These are phyloP conservation scores for Nemoura dubitans DNA, from an alignment of 2,888 invertebrate genomes.

Conservation along the genomic window DNA sequence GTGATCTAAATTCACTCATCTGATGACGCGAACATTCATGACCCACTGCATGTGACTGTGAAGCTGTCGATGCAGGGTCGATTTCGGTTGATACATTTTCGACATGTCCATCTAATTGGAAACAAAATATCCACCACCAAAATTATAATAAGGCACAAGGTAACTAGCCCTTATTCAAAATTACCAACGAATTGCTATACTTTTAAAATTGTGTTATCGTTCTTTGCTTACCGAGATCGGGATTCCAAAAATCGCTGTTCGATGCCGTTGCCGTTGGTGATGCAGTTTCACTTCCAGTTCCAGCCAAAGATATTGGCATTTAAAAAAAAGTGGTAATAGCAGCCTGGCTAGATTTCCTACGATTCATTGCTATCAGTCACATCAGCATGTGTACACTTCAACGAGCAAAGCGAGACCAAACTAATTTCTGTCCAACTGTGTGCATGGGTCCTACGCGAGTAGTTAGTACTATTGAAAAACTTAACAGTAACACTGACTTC, in stretches of 20 bases:
- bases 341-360: neutral
- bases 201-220: neutral
- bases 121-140: neutral
- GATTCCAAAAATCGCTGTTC: neutral
- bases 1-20: too few species aligned
- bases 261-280: slow-evolving; percentile 1
- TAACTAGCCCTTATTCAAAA: neutral
- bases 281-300: neutral
- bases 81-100: neutral
- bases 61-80: neutral
- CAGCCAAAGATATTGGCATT: slow-evolving; percentile 2
- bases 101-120: slow-evolving; percentile 4
- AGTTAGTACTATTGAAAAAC: neutral
- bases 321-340: neutral
- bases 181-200: slow-evolving; percentile 3
- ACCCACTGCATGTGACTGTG: too few species aligned
- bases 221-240: neutral
- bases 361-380: neutral
- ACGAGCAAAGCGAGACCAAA: slow-evolving; percentile 4
- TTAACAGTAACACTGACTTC: neutral
- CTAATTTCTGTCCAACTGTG: neutral
- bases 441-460: neutral
- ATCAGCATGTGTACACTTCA: neutral
- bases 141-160: neutral
- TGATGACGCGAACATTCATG: too few species aligned